These are phyloP conservation scores for Stratiomys singularior DNA, from an alignment of 2,888 invertebrate species.

Conservation along the genomic window DNA sequence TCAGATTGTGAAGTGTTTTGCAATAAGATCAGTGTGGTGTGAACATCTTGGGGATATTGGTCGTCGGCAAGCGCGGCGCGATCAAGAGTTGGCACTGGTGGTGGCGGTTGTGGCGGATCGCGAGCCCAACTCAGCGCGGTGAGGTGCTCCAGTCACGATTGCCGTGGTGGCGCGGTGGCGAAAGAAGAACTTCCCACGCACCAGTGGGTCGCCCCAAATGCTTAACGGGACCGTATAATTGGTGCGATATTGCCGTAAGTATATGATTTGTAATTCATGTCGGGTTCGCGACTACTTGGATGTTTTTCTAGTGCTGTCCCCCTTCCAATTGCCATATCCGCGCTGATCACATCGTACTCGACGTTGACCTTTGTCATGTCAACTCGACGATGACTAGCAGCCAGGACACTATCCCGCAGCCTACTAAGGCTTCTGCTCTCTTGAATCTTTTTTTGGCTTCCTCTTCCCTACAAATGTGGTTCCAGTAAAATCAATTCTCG, in stretches of 20 bases:
- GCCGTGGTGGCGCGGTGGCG: constrained; percentile 40
- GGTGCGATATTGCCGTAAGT: constrained; percentile 43
- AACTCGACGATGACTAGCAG: no score
- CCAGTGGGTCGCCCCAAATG: constrained; percentile 44
- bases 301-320: neutral
- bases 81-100: no score
- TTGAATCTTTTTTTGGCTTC: no score
- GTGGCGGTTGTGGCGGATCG: constrained; percentile 18
- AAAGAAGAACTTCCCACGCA: constrained; percentile 41
- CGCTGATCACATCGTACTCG: no score
- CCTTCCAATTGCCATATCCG: neutral
- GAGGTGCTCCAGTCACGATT: constrained; percentile 20
- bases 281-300: neutral
- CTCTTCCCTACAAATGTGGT: no score
- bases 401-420: no score
- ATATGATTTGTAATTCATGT: constrained; percentile 14
- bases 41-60: neutral
- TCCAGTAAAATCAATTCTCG: no score
- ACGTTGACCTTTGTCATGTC: no score
- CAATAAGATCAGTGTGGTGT: constrained; percentile 9
- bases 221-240: constrained; percentile 42
- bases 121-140: neutral
- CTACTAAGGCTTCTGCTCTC: no score
- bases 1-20: constrained; percentile 14
- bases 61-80: no score